These are phyloP conservation scores for Calonectris borealis DNA, from an alignment of 2,113 vertebrate genomes.

Conservation along the genomic window DNA sequence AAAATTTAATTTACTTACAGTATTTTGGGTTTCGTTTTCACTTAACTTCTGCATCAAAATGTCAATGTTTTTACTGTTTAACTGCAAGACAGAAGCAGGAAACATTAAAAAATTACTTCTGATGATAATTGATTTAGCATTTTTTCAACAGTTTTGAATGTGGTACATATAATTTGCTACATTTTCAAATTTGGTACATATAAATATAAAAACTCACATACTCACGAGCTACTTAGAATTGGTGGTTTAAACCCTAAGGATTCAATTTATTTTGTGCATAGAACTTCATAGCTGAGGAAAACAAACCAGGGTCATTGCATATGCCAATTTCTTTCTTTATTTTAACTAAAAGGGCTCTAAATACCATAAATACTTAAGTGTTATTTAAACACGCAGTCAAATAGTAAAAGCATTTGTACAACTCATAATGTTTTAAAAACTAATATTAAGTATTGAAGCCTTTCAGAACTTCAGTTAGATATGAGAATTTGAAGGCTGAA, in stretches of 20 bases:
- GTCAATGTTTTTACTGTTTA: slow-evolving; percentile 42
- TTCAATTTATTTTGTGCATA: neutral
- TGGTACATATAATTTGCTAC: neutral
- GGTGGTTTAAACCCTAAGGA: neutral
- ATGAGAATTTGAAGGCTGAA: neutral
- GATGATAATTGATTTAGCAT: neutral
- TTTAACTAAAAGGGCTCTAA: neutral
- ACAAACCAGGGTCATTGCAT: neutral
- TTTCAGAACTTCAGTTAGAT: neutral
- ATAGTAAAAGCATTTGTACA: neutral
- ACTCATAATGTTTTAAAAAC: neutral
- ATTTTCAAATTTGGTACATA: neutral
- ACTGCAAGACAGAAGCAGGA: slow-evolving; percentile 42
- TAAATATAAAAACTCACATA: neutral
- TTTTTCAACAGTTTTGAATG: neutral
- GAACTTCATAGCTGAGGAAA: neutral
- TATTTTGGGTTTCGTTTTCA: slow-evolving; percentile 78
- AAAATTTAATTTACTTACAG: slow-evolving; percentile 68
- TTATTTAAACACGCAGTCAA: neutral
- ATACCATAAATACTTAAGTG: neutral
- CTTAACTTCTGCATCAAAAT: slow-evolving; percentile 73
- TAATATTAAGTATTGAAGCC: neutral
- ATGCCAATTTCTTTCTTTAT: neutral
- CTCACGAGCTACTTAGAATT: neutral
- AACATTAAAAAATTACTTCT: neutral